Evolutionary conservation across 2,888 invertebrate species (phyloP).

Genomic region (Pyrochroa serraticornis): DNA sequence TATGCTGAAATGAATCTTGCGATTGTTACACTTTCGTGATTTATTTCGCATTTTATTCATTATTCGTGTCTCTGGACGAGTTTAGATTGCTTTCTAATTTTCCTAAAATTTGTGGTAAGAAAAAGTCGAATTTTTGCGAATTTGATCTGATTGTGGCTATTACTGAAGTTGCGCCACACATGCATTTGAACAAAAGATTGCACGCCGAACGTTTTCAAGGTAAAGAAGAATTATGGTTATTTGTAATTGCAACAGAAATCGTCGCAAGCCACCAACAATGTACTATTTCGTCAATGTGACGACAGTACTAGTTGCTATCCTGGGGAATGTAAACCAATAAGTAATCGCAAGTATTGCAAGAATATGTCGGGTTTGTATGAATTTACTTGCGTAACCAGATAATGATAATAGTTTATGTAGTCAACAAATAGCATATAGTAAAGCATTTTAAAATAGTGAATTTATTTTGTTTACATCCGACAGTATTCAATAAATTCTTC

Average conservation of each 20-base stretch:
- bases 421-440: too few relatives aligned
- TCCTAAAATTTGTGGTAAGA: conserved; percentile 9
- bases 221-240: conserved; percentile 17
- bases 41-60: conserved; percentile 32
- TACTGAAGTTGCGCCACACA: neutral
- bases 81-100: conserved; percentile 31
- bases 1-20: conserved; percentile 18
- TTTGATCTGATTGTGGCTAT: conserved; percentile 4
- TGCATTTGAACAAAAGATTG: conserved; percentile 10
- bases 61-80: conserved; percentile 23
- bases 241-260: conserved; percentile 17
- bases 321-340: too few relatives aligned
- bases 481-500: too few relatives aligned
- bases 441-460: too few relatives aligned
- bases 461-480: too few relatives aligned
- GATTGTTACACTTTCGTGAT: conserved; percentile 34
- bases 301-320: neutral
- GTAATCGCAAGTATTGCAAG: too few relatives aligned
- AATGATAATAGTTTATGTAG: too few relatives aligned
- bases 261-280: conserved; percentile 12
- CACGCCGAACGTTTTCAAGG: conserved; percentile 3
- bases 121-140: neutral
- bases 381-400: too few relatives aligned
- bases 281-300: conserved; percentile 10
- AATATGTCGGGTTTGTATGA: too few relatives aligned